Percentiles rank a stretch among this genome's conserved stretches.
These are phyloP conservation scores for Tetramorium alpestre DNA, from an alignment of 1,140 invertebrate species.

Conservation along the genomic window DNA sequence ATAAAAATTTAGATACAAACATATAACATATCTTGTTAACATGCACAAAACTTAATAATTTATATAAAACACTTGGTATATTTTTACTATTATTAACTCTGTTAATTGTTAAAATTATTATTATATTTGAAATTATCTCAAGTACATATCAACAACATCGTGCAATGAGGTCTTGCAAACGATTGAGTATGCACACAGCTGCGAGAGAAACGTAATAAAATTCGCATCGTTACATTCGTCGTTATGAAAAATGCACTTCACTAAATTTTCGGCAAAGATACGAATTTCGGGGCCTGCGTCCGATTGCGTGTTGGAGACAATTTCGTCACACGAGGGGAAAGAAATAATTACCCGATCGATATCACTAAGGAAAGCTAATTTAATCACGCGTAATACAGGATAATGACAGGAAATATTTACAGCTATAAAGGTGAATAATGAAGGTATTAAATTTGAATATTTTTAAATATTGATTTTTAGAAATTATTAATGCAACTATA, in stretches of 20 bases:
- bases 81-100: background rate
- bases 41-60: background rate
- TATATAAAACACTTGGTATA: background rate
- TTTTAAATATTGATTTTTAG: background rate
- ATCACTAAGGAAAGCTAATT: background rate
- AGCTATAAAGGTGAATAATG: background rate
- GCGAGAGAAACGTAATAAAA: background rate
- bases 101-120: background rate
- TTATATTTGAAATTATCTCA: background rate
- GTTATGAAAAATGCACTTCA: background rate
- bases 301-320: background rate
- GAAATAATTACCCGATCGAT: constrained; percentile 38
- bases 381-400: background rate
- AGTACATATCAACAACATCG: background rate
- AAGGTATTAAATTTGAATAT: background rate
- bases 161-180: background rate
- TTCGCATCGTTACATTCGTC: background rate
- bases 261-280: constrained; percentile 9
- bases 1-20: background rate
- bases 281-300: background rate
- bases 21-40: background rate
- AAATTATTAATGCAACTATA: background rate
- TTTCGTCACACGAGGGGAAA: background rate
- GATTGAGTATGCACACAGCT: background rate
- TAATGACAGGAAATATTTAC: background rate